A percentile compares a stretch with the other conserved stretches of the same genome.
These are phyloP conservation scores for Disparrhopalites patrizii DNA, from an alignment of 2,888 invertebrate species.

Conservation along the genomic window DNA sequence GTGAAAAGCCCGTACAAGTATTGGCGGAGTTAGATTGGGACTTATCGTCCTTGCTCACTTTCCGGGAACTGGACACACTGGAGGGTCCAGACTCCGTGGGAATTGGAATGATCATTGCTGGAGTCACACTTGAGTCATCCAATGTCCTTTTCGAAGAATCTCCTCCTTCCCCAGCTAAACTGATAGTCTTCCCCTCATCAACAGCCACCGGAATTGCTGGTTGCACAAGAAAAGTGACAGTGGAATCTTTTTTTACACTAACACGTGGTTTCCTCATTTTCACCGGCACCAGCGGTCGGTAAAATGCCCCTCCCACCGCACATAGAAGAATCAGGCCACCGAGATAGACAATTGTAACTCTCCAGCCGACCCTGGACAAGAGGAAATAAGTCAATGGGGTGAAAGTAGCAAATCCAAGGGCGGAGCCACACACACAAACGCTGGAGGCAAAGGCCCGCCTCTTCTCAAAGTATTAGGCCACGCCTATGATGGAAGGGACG, in stretches of 20 bases:
- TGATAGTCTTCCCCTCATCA: neutral
- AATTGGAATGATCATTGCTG: too few species aligned
- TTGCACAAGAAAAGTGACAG: too few species aligned
- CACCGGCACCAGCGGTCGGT: conserved; percentile 75
- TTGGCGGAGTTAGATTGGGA: too few species aligned
- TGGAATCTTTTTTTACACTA: neutral
- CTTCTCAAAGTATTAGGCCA: conserved; percentile 95
- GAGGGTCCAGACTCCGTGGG: too few species aligned
- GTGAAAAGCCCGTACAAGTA: too few species aligned
- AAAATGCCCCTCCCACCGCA: conserved; percentile 71
- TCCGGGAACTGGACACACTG: too few species aligned
- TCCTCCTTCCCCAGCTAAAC: too few species aligned
- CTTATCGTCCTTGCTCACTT: too few species aligned
- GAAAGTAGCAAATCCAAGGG: conserved; percentile 86
- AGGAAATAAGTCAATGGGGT: conserved; percentile 69
- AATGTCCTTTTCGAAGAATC: too few species aligned
- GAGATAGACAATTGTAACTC: conserved; percentile 67
- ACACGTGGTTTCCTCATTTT: neutral
- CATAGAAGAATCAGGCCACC: conserved; percentile 72
- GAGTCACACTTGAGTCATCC: too few species aligned
- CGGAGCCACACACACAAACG: conserved; percentile 92
- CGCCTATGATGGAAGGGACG: conserved; percentile 89
- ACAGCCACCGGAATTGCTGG: neutral
- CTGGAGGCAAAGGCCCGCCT: conserved; percentile 95
- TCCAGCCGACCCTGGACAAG: conserved; percentile 67